Base-by-base conservation (phyloP, 2,888 invertebrate species). In the Anthoptus insignis region DNA sequence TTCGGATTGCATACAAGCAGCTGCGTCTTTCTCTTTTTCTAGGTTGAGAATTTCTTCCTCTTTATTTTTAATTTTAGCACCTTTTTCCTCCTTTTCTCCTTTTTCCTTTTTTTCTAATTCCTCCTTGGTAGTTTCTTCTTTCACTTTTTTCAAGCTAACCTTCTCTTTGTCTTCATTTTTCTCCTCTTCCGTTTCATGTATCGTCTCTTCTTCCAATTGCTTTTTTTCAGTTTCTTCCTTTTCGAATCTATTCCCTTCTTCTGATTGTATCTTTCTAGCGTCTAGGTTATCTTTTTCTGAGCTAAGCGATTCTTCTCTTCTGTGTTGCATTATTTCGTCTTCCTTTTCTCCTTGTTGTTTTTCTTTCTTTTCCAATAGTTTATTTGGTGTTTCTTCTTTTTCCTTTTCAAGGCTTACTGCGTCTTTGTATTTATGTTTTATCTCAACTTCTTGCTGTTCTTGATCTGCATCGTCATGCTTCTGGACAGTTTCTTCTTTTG, bases 211-310 rank as follows among this genome's bases (percentile, higher is more conserved):
- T 52, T 52, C 52, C 9, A 11, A 52, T 27, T 19, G 61, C 54
- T 42, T 63, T 37, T 13, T 29, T 27, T 42, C 57, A 32, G n/a
- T 59, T 42, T 9, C 37, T n/a, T 68, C 37, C 16, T 64, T 57
- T 39, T 52, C 29, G n/a, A 32, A 19, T 14, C 7, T 27, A 5
- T 39, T 37, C 16, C 50, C 37, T 14, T 60, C 22, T 2, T 13
- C 11, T 4, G 21, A 2, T 47, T 54, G 60, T 42, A 47, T 60
- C 6, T 59, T n/a, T n/a, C n/a, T 57, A 39, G 34, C 57, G 37
- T 69, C 67, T 67, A 63, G 13, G 49, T 60, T 56, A 13, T 67
- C 69, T 19, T 66, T 57, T 56, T 56, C 22, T 21, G 21, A 8
- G 9, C 37, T 32, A 57, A 37, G 58, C 59, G 60, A 66, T 47